These are phyloP conservation scores for Poecilia wingei DNA, from an alignment of 2,797 vertebrate species.

Conservation along the genomic window DNA sequence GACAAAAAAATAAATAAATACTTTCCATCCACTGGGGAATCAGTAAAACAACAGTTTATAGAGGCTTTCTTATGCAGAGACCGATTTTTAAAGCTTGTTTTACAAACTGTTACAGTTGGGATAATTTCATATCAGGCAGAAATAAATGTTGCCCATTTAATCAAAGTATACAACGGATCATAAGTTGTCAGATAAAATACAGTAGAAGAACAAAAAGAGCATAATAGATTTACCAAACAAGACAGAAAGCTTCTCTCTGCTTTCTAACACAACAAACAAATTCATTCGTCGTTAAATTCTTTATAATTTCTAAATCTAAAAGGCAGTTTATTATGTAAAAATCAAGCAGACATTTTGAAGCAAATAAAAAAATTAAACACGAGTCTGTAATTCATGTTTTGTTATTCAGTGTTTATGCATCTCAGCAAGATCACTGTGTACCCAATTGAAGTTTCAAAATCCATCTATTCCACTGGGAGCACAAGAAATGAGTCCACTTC, in stretches of 20 bases:
- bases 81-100: background rate
- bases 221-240: background rate
- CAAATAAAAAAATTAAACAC: background rate
- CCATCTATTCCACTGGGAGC: slow-evolving; percentile 11
- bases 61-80: background rate
- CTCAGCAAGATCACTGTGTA: background rate
- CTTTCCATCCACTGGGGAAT: background rate
- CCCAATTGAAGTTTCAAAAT: slow-evolving; percentile 17
- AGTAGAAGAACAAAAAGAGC: background rate
- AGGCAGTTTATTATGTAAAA: background rate
- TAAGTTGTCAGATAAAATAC: background rate
- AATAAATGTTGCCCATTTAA: background rate
- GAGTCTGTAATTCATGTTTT: slow-evolving; percentile 3
- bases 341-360: slow-evolving; percentile 1
- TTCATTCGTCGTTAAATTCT: background rate
- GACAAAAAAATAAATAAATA: background rate
- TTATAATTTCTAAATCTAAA: background rate
- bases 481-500: background rate
- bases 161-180: background rate
- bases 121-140: background rate
- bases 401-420: background rate
- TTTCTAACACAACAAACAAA: background rate
- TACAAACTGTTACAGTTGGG: background rate
- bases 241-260: background rate
- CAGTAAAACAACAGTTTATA: background rate